Conservation (phyloP, 2,113 vertebrate genomes). For the Lathamus discolor region DNA sequence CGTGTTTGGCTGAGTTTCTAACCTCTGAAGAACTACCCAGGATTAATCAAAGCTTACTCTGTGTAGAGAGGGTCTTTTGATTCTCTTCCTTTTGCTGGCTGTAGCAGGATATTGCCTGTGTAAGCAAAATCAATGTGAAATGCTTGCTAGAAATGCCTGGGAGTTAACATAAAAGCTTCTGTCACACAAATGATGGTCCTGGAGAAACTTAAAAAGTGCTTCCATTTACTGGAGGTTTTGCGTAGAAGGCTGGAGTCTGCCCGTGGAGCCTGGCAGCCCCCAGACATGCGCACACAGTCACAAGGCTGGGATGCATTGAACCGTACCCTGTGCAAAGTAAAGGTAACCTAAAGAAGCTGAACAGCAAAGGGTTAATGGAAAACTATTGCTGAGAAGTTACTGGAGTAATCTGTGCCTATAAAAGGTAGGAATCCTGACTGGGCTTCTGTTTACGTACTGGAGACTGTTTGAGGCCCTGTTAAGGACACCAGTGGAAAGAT, state of each 20-base stretch:
- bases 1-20: background rate
- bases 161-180: background rate
- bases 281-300: fast-evolving
- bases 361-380: background rate
- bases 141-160: background rate
- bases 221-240: background rate
- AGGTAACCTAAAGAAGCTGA: background rate
- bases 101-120: background rate
- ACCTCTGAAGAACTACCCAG: background rate
- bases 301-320: background rate
- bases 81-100: constrained; percentile 20
- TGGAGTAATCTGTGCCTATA: background rate
- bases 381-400: background rate
- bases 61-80: background rate
- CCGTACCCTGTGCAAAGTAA: background rate
- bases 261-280: background rate
- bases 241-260: background rate
- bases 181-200: background rate
- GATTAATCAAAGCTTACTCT: constrained; percentile 1
- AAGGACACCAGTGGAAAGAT: background rate
- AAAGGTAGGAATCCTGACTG: background rate
- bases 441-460: background rate
- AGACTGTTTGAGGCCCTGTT: background rate
- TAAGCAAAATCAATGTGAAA: constrained; percentile 21
- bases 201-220: background rate